Evolutionary conservation across 2,888 invertebrate species (phyloP).

Genomic region (Halocaridina rubra): DNA sequence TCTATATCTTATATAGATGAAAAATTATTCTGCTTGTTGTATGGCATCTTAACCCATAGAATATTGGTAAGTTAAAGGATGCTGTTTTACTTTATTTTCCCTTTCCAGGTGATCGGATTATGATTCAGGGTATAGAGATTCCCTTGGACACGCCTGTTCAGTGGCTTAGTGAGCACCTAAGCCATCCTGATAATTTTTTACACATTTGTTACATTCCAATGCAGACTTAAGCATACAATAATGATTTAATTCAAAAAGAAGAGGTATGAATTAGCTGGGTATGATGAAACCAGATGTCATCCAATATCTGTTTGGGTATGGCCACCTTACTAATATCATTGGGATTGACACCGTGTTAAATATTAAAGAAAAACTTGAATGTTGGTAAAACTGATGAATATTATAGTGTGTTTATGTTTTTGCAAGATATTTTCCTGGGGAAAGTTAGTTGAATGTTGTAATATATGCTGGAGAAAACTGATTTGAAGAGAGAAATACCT

Average conservation of each 20-base stretch:
- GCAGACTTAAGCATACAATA: not conserved
- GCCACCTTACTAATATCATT: not conserved
- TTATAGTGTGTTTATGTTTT: too few species aligned
- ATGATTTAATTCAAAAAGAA: not conserved
- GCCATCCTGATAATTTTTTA: slow-evolving; percentile 98
- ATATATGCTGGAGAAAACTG: too few species aligned
- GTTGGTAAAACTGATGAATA: slow-evolving; percentile 12
- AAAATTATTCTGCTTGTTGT: too few species aligned
- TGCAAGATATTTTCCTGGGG: too few species aligned
- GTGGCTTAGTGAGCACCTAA: slow-evolving; percentile 97
- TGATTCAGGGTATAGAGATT: slow-evolving; percentile 90
- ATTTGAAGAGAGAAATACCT: too few species aligned
- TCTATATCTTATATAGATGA: too few species aligned
- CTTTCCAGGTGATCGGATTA: slow-evolving; percentile 71
- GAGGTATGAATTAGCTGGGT: not conserved
- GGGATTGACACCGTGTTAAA: not conserved
- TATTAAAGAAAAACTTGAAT: not conserved
- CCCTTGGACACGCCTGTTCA: slow-evolving; percentile 91
- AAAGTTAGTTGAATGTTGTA: too few species aligned
- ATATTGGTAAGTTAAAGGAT: not conserved
- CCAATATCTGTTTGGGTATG: not conserved
- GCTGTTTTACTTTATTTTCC: not conserved
- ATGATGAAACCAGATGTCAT: not conserved
- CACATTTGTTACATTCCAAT: slow-evolving; percentile 76
- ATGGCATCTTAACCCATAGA: too few species aligned